Percentiles rank a stretch among this genome's conserved stretches.
Evolutionary conservation across 2,888 invertebrate genomes (phyloP).

Genomic region (Melanotus villosus): DNA sequence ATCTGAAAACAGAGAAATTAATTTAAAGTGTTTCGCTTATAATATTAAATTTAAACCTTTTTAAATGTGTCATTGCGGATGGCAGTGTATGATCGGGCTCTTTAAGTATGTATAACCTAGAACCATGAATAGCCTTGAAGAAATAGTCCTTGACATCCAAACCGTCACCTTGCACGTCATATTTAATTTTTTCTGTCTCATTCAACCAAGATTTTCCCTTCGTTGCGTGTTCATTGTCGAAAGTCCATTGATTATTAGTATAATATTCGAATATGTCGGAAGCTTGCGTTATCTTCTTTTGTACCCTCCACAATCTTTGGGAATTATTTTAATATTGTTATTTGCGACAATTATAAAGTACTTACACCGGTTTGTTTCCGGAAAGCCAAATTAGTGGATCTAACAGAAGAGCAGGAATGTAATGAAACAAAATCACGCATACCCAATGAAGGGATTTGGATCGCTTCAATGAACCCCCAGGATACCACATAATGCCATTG

Average conservation of each 20-base stretch:
- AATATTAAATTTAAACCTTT: constrained; percentile 76
- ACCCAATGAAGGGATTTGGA: constrained; percentile 84
- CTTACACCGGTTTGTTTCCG: constrained; percentile 4
- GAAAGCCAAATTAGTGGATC: constrained; percentile 62
- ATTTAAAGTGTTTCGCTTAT: no score
- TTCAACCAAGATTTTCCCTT: constrained; percentile 75
- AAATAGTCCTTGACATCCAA: constrained; percentile 87
- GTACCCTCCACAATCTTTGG: constrained; percentile 87
- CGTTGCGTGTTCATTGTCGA: constrained; percentile 79
- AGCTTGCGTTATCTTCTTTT: constrained; percentile 86
- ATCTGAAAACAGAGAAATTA: not conserved
- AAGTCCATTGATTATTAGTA: constrained; percentile 93
- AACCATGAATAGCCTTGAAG: constrained; percentile 88
- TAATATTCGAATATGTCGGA: constrained; percentile 94
- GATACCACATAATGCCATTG: constrained; percentile 87
- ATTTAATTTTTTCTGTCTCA: constrained; percentile 76
- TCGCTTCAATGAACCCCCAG: constrained; percentile 90
- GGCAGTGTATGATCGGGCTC: constrained; percentile 87
- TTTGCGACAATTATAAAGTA: no score
- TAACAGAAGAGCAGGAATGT: constrained; percentile 89
- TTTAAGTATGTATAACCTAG: constrained; percentile 85
- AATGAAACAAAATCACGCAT: constrained; percentile 89
- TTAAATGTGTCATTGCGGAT: constrained; percentile 84
- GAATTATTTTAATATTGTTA: no score
- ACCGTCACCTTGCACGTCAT: constrained; percentile 80